Evolutionary conservation across 2,888 invertebrate species (phyloP).

Genomic region (Synergus umbraculus): DNA sequence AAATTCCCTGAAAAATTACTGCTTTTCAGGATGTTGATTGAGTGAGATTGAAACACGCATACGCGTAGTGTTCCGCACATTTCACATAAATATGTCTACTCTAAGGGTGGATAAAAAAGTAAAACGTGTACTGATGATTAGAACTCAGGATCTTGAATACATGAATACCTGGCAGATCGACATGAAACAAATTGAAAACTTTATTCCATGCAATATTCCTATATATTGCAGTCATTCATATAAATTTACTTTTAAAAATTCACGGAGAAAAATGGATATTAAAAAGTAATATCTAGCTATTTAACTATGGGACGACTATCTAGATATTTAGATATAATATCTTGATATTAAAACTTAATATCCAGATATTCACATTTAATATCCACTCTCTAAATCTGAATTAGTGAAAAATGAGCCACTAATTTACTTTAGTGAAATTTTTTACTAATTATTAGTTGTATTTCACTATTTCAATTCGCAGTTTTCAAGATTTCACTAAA

Average conservation of each 20-base stretch:
- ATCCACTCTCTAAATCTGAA: too few species aligned
- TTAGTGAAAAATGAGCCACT: too few species aligned
- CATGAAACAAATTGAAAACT: background rate
- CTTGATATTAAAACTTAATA: too few species aligned
- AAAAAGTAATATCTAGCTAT: too few species aligned
- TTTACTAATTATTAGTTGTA: too few species aligned
- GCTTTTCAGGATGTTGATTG: background rate
- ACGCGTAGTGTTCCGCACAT: background rate
- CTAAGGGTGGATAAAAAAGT: background rate
- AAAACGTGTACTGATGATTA: background rate
- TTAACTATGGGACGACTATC: too few species aligned
- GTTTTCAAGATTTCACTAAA: too few species aligned
- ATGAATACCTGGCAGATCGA: background rate
- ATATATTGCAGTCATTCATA: background rate
- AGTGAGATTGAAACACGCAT: conserved; percentile 1
- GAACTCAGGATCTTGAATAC: background rate
- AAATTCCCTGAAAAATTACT: background rate
- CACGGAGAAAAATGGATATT: too few species aligned
- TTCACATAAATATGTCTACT: background rate
- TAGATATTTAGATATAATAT: too few species aligned
- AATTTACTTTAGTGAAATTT: too few species aligned
- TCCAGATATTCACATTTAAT: too few species aligned
- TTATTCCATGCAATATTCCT: background rate
- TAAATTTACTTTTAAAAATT: background rate
- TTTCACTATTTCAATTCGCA: too few species aligned